Evolutionary conservation across 2,113 vertebrate genomes (phyloP).

Genomic region (Vimba vimba): DNA sequence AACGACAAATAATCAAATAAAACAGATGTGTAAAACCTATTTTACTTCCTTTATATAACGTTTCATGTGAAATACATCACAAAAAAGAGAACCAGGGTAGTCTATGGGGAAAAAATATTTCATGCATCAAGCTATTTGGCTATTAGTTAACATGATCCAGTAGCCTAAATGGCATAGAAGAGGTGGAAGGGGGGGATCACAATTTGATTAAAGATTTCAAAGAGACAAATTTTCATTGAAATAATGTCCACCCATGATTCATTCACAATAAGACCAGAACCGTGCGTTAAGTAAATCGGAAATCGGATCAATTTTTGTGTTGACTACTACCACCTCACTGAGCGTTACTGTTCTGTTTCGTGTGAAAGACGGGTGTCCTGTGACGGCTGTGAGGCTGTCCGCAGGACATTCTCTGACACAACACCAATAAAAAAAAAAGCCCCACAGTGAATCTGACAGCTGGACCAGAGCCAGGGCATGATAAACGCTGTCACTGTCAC

Average conservation of each 20-base stretch:
- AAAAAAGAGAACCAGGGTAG: no score
- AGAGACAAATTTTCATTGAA: not conserved
- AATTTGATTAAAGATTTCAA: not conserved
- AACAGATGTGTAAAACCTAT: no score
- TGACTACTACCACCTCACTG: not conserved
- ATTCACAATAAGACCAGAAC: not conserved
- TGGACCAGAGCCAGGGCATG: constrained; percentile 72
- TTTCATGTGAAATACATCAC: no score
- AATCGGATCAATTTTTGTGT: not conserved
- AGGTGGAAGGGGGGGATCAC: not conserved
- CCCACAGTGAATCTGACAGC: constrained; percentile 73
- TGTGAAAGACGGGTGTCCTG: constrained; percentile 1
- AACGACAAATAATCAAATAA: no score
- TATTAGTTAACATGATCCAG: not conserved
- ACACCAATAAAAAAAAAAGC: constrained; percentile 56
- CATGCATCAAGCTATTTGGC: not conserved
- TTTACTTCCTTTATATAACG: no score
- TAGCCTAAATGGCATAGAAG: not conserved
- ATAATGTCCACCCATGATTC: no score
- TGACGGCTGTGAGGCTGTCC: constrained; percentile 25
- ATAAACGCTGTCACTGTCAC: constrained; percentile 64
- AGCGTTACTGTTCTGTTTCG: not conserved
- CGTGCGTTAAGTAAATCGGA: not conserved
- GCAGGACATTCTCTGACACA: constrained; percentile 68
- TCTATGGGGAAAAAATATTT: no score